A percentile compares a stretch with the other conserved stretches of the same genome.
Evolutionary conservation across 2,888 invertebrate genomes (phyloP).

Genomic region (Pyrrhia umbra): DNA sequence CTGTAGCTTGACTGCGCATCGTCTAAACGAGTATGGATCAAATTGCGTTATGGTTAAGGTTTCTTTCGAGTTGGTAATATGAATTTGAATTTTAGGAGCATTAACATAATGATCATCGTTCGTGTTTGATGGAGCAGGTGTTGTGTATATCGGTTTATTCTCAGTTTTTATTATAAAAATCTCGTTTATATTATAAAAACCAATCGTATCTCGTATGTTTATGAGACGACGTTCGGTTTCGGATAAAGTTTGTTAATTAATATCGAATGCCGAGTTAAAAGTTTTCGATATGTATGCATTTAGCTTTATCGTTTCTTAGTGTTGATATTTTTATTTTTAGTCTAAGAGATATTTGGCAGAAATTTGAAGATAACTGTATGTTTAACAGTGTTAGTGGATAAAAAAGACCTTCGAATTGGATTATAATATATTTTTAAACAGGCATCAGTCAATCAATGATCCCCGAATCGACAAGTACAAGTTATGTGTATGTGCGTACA

Average conservation of each 20-base stretch:
- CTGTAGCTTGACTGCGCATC: conserved; percentile 68
- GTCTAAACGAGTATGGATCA: conserved; percentile 73
- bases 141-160: conserved; percentile 87
- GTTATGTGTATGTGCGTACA: conserved; percentile 53
- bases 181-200: conserved; percentile 85
- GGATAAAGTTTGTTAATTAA: conserved; percentile 76
- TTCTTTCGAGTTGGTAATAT: conserved; percentile 70
- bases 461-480: conserved; percentile 29
- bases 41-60: conserved; percentile 71
- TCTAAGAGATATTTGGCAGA: neutral
- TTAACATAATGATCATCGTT: conserved; percentile 88
- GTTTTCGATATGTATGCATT: conserved; percentile 55
- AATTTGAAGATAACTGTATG: conserved; percentile 15
- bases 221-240: conserved; percentile 76
- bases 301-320: conserved; percentile 25
- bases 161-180: conserved; percentile 88
- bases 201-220: conserved; percentile 79
- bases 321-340: neutral
- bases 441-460: conserved; percentile 56
- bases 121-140: conserved; percentile 89
- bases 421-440: conserved; percentile 32
- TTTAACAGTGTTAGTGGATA: conserved; percentile 28
- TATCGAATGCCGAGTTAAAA: conserved; percentile 68
- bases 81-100: conserved; percentile 79
- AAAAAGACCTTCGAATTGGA: conserved; percentile 26